A percentile compares a stretch with the other conserved stretches of the same genome.
phyloP scores from a whole-genome alignment of 2,888 invertebrate genomes.

The Tortricodes alternella region DNA sequence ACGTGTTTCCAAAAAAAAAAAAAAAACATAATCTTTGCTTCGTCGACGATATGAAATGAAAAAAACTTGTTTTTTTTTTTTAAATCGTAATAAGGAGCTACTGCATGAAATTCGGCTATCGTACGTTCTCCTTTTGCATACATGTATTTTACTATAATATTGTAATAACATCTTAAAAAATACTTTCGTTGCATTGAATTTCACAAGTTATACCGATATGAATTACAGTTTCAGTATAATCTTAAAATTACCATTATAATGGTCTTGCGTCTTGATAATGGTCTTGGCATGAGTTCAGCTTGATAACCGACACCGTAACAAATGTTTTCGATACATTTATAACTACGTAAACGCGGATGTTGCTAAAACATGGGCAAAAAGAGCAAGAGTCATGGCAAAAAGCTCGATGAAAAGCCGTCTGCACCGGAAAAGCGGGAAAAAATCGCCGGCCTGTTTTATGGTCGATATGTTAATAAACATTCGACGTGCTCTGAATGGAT shows the following conservation, averaged over 20 bases:
- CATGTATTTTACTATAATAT: neutral
- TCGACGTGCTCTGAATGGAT: slow-evolving; percentile 69
- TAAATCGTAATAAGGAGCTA: neutral
- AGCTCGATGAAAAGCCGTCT: slow-evolving; percentile 60
- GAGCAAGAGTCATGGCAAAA: slow-evolving; percentile 49
- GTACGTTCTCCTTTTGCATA: too few species aligned
- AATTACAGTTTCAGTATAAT: too few species aligned
- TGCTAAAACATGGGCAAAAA: slow-evolving; percentile 46
- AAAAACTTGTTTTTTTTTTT: slow-evolving; percentile 18
- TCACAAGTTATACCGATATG: too few species aligned
- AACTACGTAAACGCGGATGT: slow-evolving; percentile 34
- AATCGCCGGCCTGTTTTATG: slow-evolving; percentile 67
- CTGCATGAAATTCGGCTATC: neutral
- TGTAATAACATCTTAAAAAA: too few species aligned
- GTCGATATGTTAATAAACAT: slow-evolving; percentile 77
- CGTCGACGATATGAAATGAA: slow-evolving; percentile 13
- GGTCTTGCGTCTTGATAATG: too few species aligned
- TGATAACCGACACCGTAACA: neutral
- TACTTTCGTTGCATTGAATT: too few species aligned
- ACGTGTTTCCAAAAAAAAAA: slow-evolving; percentile 20
- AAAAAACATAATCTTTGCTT: slow-evolving; percentile 13
- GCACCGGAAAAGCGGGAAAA: slow-evolving; percentile 64
- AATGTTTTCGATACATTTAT: neutral
- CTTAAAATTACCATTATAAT: too few species aligned
- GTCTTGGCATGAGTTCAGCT: too few species aligned